Evolutionary conservation across 2,888 invertebrate species (phyloP).

Genomic region (Octodonta nipae): DNA sequence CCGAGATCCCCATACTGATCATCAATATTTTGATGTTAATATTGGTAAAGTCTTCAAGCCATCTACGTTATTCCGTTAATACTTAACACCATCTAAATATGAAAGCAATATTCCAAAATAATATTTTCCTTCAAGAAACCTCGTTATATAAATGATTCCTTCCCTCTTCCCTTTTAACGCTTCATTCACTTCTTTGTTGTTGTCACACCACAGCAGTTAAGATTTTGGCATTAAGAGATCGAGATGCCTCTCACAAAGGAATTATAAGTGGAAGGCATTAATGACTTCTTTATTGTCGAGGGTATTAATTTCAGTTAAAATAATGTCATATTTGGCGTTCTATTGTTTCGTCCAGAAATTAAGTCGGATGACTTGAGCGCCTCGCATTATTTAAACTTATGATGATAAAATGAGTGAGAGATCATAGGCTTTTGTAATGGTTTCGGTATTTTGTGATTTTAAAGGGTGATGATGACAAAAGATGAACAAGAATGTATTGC

Average conservation of each 20-base stretch:
- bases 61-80: too few relatives aligned
- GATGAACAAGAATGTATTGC: too few relatives aligned
- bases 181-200: constrained; percentile 20
- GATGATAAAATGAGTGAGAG: neutral
- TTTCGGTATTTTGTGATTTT: too few relatives aligned
- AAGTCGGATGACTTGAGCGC: constrained; percentile 7
- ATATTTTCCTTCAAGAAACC: too few relatives aligned
- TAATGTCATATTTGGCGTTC: constrained; percentile 15
- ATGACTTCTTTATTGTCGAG: constrained; percentile 10
- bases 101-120: too few relatives aligned
- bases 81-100: too few relatives aligned
- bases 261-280: constrained; percentile 12
- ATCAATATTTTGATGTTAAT: too few relatives aligned
- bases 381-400: constrained; percentile 1
- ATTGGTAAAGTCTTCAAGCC: too few relatives aligned
- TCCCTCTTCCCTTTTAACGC: constrained; percentile 7
- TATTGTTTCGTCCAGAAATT: constrained; percentile 17
- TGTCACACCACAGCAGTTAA: constrained; percentile 20
- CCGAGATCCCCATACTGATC: too few relatives aligned
- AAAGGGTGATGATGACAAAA: too few relatives aligned
- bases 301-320: constrained; percentile 13
- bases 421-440: too few relatives aligned
- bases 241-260: constrained; percentile 12
- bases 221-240: constrained; percentile 18
- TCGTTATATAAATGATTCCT: too few relatives aligned